Percentiles rank a stretch among this genome's conserved stretches.
Evolutionary conservation across 2,888 invertebrate species (phyloP).

Genomic region (Cephus pygmeus): DNA sequence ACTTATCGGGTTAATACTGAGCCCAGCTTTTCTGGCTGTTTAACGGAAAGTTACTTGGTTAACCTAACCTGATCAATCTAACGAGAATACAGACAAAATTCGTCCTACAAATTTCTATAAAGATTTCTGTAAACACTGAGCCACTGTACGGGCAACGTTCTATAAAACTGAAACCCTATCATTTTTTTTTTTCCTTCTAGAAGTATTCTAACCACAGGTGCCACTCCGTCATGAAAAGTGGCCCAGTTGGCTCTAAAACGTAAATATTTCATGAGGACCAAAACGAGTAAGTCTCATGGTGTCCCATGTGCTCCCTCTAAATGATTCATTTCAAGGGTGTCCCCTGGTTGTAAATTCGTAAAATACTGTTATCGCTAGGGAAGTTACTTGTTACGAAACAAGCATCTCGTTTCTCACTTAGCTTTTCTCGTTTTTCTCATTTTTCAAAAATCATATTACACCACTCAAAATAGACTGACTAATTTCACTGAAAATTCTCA

Average conservation of each 20-base stretch:
- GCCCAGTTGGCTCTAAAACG: conserved; percentile 43
- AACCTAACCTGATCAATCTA: neutral
- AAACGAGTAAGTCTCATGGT: conserved; percentile 31
- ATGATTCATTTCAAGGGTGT: neutral
- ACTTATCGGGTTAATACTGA: neutral
- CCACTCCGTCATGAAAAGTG: conserved; percentile 40
- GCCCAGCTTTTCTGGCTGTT: neutral
- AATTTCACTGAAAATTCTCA: neutral
- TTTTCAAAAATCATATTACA: neutral
- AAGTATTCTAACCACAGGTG: conserved; percentile 44
- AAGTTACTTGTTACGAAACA: neutral
- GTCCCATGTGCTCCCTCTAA: neutral
- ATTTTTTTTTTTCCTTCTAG: neutral
- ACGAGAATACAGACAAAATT: neutral
- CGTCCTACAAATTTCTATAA: neutral
- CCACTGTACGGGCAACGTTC: neutral
- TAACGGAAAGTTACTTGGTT: neutral
- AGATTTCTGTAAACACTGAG: neutral
- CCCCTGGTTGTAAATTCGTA: neutral
- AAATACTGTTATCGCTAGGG: neutral
- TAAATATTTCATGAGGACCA: conserved; percentile 54
- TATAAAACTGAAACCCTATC: neutral
- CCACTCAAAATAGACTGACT: neutral
- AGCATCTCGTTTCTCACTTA: neutral
- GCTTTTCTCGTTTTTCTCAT: neutral